Percentiles rank a stretch among this genome's conserved stretches.
These are phyloP conservation scores for Mesitornis unicolor DNA, from an alignment of 2,113 vertebrate species.

Conservation along the genomic window DNA sequence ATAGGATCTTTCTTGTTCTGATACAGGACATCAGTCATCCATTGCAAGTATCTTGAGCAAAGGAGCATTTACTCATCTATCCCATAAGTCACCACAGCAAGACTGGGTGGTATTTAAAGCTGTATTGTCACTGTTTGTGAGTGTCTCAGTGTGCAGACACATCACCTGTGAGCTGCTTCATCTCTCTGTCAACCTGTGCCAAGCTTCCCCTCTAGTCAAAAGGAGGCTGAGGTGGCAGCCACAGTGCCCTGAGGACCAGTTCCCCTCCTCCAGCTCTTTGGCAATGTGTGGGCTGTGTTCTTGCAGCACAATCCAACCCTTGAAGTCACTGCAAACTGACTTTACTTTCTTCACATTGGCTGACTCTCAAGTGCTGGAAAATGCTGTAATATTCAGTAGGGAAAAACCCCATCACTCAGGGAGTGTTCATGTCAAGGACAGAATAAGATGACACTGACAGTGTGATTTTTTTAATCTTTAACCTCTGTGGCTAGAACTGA, in stretches of 20 bases:
- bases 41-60: fast-evolving
- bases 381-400: not conserved
- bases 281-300: not conserved
- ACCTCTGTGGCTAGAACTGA: not conserved
- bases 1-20: not conserved
- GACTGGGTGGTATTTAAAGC: not conserved
- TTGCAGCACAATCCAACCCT: not conserved
- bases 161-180: not conserved
- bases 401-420: not conserved
- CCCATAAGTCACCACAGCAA: not conserved
- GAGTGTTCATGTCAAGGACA: not conserved
- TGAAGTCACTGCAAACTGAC: not conserved
- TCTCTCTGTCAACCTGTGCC: not conserved
- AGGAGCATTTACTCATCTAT: not conserved
- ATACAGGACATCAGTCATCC: not conserved
- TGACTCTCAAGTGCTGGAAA: not conserved
- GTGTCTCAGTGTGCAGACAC: not conserved
- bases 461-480: not conserved
- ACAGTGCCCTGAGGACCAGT: fast-evolving
- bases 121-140: not conserved
- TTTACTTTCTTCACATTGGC: not conserved
- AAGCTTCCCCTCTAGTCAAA: not conserved
- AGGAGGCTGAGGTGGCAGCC: not conserved
- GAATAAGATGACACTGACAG: not conserved
- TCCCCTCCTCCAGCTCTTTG: not conserved